Conservation (phyloP, 2,888 invertebrate genomes). For the Metacarcinus magister region DNA sequence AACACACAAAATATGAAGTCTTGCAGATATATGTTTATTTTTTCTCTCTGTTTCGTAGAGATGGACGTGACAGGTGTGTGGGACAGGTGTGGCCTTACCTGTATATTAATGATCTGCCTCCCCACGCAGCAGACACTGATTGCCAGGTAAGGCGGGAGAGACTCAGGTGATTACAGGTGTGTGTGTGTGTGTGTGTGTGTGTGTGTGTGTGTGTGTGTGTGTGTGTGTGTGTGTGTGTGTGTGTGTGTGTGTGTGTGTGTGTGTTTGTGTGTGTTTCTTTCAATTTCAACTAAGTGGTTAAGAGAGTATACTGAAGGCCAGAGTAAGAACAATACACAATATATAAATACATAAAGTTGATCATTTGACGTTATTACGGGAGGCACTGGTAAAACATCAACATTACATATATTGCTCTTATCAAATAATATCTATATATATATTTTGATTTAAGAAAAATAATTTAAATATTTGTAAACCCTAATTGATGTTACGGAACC, state of each 20-base stretch:
- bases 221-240: conserved; percentile 40
- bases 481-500: no score
- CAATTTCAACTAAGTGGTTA: no score
- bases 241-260: background rate
- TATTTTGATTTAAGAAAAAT: no score
- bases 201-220: conserved; percentile 46
- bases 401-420: no score
- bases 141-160: conserved; percentile 42
- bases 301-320: background rate
- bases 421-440: no score
- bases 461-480: no score
- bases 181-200: conserved; percentile 41
- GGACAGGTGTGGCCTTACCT: conserved; percentile 30
- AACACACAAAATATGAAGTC: no score
- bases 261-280: background rate
- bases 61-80: conserved; percentile 18
- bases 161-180: conserved; percentile 41
- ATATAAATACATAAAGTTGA: no score
- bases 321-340: no score
- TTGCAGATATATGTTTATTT: background rate
- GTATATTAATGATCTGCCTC: conserved; percentile 17
- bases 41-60: background rate
- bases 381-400: no score
- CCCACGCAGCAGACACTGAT: background rate
- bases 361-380: no score